These are phyloP conservation scores for Neotoma lepida DNA, from an alignment of 2,113 vertebrate species.

Conservation along the genomic window DNA sequence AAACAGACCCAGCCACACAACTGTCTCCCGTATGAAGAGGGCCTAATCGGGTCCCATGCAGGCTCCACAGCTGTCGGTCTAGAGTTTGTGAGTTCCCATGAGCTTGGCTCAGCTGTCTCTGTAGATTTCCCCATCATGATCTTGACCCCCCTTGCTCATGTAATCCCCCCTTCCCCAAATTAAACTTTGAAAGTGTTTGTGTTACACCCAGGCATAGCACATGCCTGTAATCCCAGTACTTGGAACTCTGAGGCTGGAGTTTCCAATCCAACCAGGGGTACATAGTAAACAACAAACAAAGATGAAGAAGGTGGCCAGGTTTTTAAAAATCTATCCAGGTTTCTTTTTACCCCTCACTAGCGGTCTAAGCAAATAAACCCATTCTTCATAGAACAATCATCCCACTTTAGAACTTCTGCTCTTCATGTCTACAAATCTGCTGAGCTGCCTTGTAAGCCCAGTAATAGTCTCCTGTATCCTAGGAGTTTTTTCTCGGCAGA, in stretches of 20 bases:
- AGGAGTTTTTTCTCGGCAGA: not conserved
- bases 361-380: not conserved
- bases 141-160: too few relatives aligned
- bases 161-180: too few relatives aligned
- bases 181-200: not conserved
- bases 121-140: too few relatives aligned
- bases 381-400: not conserved
- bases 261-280: not conserved
- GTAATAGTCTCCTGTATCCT: not conserved
- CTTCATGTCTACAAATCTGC: not conserved
- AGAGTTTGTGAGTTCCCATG: too few relatives aligned
- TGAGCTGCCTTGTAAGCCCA: not conserved
- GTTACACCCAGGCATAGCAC: not conserved
- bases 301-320: not conserved
- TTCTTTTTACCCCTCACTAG: conserved; percentile 6
- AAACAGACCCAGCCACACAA: too few relatives aligned
- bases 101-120: too few relatives aligned
- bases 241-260: not conserved
- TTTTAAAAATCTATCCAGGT: not conserved
- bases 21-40: too few relatives aligned
- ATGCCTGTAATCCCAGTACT: not conserved
- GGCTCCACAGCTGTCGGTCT: too few relatives aligned
- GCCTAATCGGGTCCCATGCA: too few relatives aligned
- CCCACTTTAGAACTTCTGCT: not conserved
- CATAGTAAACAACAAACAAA: not conserved